Percentiles rank a stretch among this genome's conserved stretches.
Conservation (phyloP, 2,888 invertebrate species). For the Spodoptera exigua region DNA sequence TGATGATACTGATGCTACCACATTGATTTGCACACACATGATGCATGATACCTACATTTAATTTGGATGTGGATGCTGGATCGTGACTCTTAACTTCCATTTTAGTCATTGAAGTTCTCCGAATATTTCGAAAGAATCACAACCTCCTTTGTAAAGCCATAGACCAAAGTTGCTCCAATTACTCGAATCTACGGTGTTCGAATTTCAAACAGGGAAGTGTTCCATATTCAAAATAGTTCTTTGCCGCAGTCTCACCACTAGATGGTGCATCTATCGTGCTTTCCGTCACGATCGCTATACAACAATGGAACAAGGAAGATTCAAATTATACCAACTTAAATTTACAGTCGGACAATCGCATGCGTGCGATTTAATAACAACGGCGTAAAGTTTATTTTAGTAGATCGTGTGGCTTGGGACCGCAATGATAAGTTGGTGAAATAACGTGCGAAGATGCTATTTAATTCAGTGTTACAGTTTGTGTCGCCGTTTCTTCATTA, state of each 20-base stretch:
- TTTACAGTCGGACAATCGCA: constrained; percentile 14
- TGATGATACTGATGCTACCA: no score
- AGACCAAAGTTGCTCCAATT: constrained; percentile 23
- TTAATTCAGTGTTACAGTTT: constrained; percentile 56
- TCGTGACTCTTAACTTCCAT: constrained; percentile 24
- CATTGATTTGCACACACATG: no score
- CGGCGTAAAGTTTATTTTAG: constrained; percentile 30
- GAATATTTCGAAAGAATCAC: constrained; percentile 16
- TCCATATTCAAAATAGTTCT: constrained; percentile 60
- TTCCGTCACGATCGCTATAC: constrained; percentile 69
- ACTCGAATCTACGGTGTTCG: constrained; percentile 38
- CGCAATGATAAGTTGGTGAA: constrained; percentile 34
- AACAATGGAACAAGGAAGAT: constrained; percentile 75
- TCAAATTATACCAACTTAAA: constrained; percentile 35
- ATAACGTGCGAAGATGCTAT: constrained; percentile 65
- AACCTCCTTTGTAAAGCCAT: constrained; percentile 15
- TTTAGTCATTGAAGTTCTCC: neutral
- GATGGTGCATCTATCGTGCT: constrained; percentile 68
- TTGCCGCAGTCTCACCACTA: constrained; percentile 63
- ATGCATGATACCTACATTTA: no score
- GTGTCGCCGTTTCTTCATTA: constrained; percentile 63
- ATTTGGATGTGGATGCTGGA: no score
- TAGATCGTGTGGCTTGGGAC: constrained; percentile 11
- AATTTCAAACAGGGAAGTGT: constrained; percentile 60
- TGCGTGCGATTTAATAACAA: constrained; percentile 25